Percentiles rank a stretch among this genome's conserved stretches.
Evolutionary conservation across 2,113 vertebrate species (phyloP).

Genomic region (Mustela lutreola): DNA sequence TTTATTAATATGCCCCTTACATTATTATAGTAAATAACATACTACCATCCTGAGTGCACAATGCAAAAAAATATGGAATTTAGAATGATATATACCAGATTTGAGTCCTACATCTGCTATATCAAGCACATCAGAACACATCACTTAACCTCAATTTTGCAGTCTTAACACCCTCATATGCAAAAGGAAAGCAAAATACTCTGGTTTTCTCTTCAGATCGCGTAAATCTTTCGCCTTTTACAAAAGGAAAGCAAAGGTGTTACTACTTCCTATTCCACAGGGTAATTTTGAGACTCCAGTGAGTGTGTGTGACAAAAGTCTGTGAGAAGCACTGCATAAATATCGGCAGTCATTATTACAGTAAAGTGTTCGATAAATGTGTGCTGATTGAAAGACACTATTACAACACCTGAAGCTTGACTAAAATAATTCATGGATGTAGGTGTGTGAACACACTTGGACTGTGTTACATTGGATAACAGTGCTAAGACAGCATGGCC

Average conservation of each 20-base stretch:
- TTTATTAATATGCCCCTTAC: not conserved
- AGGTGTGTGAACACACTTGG: too few species aligned
- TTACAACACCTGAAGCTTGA: not conserved
- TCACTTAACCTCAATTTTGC: not conserved
- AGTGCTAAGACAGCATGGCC: accelerated
- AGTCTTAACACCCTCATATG: not conserved
- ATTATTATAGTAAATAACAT: not conserved
- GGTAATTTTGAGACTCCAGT: not conserved
- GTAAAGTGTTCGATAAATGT: not conserved
- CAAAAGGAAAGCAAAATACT: slow-evolving; percentile 20
- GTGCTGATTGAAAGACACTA: not conserved
- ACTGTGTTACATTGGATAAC: accelerated
- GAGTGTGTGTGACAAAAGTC: not conserved
- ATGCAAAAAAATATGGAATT: not conserved
- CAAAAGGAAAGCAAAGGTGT: slow-evolving; percentile 18
- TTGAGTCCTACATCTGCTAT: not conserved
- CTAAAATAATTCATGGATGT: not conserved
- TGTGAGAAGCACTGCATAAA: not conserved
- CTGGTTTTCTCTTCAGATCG: too few species aligned
- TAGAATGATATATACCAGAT: not conserved
- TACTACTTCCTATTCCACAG: not conserved
- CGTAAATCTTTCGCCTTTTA: too few species aligned
- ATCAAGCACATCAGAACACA: not conserved
- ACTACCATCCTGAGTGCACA: too few species aligned
- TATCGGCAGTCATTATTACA: not conserved